Conservation (phyloP, 2,888 invertebrate genomes). For the Mythimna impura region DNA sequence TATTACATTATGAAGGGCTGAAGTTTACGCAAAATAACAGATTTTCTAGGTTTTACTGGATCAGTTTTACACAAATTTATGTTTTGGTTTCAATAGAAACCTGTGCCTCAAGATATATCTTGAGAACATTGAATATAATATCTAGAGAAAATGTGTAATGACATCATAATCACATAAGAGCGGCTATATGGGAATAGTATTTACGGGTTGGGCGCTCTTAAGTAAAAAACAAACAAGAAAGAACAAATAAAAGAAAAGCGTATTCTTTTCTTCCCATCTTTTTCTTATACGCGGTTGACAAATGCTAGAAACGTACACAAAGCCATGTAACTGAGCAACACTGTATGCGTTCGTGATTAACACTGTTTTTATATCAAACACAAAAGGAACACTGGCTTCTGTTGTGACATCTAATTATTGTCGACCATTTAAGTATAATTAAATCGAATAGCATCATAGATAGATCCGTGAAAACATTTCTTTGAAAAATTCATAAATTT, state of each 20-base stretch:
- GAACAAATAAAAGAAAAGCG: conserved; percentile 1
- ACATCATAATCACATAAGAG: too few species aligned
- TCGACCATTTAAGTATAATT: conserved; percentile 25
- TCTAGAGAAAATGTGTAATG: too few species aligned
- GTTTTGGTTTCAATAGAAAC: too few species aligned
- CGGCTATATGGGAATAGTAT: too few species aligned
- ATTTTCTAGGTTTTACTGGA: too few species aligned
- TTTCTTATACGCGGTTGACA: neutral
- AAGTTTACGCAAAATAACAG: too few species aligned
- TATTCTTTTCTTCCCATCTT: neutral
- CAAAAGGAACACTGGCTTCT: conserved; percentile 15
- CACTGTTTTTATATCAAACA: conserved; percentile 33
- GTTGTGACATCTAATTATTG: conserved; percentile 24
- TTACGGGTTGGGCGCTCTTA: neutral
- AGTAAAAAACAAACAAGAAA: neutral
- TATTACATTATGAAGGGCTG: too few species aligned
- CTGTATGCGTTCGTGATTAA: conserved; percentile 23
- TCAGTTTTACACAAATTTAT: too few species aligned
- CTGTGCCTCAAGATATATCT: too few species aligned
- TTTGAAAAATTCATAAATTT: neutral
- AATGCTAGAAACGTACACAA: conserved; percentile 14
- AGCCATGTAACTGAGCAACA: conserved; percentile 15
- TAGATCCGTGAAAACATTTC: neutral
- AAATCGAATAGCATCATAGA: conserved; percentile 15
- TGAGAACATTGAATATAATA: too few species aligned